phyloP scores from a whole-genome alignment of 2,888 invertebrate species.

The Gordius sp. region DNA sequence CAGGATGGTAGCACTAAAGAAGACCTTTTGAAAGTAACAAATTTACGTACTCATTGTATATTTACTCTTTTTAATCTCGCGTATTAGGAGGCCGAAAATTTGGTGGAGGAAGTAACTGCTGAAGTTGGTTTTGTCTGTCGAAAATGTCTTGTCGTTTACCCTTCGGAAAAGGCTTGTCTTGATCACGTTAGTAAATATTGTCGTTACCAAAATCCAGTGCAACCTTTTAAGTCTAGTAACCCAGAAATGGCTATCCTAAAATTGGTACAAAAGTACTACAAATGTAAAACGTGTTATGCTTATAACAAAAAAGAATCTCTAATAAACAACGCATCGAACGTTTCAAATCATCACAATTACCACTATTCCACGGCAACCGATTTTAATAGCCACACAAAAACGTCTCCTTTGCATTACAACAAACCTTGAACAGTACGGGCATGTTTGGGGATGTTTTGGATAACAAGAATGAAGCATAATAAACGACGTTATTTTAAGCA shows the following conservation, averaged over 20 bases:
- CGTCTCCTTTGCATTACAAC: too few relatives aligned
- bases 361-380: background rate
- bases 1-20: background rate
- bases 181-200: background rate
- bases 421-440: too few relatives aligned
- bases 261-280: conserved; percentile 5
- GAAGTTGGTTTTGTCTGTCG: background rate
- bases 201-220: background rate
- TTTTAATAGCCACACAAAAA: too few relatives aligned
- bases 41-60: too few relatives aligned
- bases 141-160: background rate
- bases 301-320: background rate
- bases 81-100: background rate
- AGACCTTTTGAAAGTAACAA: background rate
- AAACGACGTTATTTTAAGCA: too few relatives aligned
- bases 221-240: background rate
- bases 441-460: too few relatives aligned
- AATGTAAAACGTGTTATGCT: background rate
- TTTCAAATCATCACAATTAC: background rate
- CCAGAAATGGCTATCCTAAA: background rate
- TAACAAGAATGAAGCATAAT: too few relatives aligned
- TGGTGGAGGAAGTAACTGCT: background rate
- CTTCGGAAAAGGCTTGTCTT: background rate
- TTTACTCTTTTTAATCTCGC: background rate
- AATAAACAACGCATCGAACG: background rate